These are phyloP conservation scores for Calameuta pallipes DNA, from an alignment of 2,888 invertebrate species.

Conservation along the genomic window DNA sequence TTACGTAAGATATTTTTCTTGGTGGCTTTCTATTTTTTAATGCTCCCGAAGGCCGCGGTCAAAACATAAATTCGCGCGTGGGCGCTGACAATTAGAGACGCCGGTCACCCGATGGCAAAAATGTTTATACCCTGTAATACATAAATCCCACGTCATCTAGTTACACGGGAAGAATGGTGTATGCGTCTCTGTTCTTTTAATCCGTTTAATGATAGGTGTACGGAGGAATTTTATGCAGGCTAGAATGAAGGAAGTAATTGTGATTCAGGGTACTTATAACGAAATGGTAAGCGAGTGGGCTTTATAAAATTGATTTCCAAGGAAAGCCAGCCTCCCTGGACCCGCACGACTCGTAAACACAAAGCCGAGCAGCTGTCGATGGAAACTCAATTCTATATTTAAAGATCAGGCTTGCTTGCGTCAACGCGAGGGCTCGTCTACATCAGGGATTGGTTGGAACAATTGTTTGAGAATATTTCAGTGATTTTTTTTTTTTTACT, in stretches of 20 bases:
- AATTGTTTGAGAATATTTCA: neutral
- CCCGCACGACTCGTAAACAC: conserved; percentile 53
- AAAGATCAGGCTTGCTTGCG: conserved; percentile 30
- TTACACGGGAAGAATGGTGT: neutral
- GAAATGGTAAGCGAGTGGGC: neutral
- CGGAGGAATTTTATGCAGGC: neutral
- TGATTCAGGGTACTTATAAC: neutral
- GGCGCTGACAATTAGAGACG: conserved; percentile 46
- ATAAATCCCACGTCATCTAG: neutral
- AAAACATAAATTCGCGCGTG: conserved; percentile 42
- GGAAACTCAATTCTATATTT: conserved; percentile 61
- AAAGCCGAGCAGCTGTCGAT: conserved; percentile 61
- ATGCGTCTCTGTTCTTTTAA: neutral
- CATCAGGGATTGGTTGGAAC: neutral
- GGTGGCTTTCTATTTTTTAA: conserved; percentile 24
- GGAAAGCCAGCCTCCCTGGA: conserved; percentile 33
- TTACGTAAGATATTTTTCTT: conserved; percentile 35
- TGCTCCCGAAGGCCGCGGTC: conserved; percentile 40
- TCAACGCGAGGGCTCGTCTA: neutral
- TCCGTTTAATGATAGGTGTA: neutral
- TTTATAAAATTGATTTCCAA: conserved; percentile 56
- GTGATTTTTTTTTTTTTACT: neutral
- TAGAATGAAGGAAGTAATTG: neutral
- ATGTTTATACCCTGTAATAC: conserved; percentile 8
- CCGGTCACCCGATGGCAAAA: conserved; percentile 32